Conservation (phyloP, 1,140 invertebrate genomes). For the Coenobita brevimanus region DNA sequence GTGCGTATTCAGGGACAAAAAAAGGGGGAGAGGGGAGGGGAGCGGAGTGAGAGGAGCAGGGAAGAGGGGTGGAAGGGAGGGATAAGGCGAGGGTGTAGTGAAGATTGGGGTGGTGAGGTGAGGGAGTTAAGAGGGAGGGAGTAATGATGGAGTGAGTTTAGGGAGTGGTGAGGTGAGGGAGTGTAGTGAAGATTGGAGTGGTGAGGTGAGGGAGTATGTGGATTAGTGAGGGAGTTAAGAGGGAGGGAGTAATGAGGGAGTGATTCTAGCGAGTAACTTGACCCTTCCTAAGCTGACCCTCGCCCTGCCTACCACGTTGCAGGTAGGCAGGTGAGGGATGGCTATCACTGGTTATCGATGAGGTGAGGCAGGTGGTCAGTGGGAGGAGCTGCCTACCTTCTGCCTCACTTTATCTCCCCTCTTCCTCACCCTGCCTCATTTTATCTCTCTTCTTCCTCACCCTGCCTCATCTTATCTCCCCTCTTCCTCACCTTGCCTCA, state of each 20-base stretch:
- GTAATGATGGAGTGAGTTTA: neutral
- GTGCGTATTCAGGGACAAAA: too few relatives aligned
- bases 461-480: too few relatives aligned
- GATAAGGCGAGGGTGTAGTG: neutral
- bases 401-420: neutral
- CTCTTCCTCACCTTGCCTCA: too few relatives aligned
- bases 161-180: neutral
- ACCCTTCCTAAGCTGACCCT: too few relatives aligned
- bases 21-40: neutral
- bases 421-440: neutral
- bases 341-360: too few relatives aligned
- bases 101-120: neutral
- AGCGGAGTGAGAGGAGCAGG: neutral
- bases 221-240: too few relatives aligned
- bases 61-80: neutral
- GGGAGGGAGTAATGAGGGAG: too few relatives aligned
- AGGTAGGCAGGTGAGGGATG: too few relatives aligned
- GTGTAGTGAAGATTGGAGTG: neutral
- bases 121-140: neutral
- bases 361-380: too few relatives aligned
- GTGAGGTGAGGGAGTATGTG: neutral
- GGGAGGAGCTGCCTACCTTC: neutral
- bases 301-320: too few relatives aligned
- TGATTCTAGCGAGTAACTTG: too few relatives aligned
- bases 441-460: neutral